phyloP scores from a whole-genome alignment of 2,113 vertebrate species.

The Heterochromis multidens region DNA sequence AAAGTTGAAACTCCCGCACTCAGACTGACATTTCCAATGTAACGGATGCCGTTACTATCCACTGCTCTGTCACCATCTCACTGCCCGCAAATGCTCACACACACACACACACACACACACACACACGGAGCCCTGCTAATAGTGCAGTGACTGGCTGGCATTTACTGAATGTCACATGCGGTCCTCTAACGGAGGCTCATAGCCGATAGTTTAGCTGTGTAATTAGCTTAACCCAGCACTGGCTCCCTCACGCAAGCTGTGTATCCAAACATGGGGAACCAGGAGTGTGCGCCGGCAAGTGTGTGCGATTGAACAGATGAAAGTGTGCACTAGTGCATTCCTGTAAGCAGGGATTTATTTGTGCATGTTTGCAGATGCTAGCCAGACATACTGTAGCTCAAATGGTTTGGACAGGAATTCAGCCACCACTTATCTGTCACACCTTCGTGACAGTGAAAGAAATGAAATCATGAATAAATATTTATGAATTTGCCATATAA shows the following conservation, averaged over 20 bases:
- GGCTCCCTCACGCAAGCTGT: constrained; percentile 38
- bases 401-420: not conserved
- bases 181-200: constrained; percentile 58
- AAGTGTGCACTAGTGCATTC: not conserved
- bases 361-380: not conserved
- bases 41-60: constrained; percentile 49
- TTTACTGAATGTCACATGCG: constrained; percentile 75
- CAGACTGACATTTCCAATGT: constrained; percentile 62
- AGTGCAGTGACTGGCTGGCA: constrained; percentile 66
- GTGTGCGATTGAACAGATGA: not conserved
- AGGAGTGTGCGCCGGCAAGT: not conserved
- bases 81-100: not conserved
- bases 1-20: constrained; percentile 32
- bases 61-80: constrained; percentile 26
- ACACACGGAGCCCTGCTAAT: constrained; percentile 41
- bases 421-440: constrained; percentile 20
- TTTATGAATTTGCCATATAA: not conserved
- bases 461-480: not conserved
- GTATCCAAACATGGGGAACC: constrained; percentile 27
- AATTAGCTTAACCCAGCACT: constrained; percentile 65
- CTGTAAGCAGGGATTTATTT: not conserved
- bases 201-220: constrained; percentile 67
- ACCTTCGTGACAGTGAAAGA: constrained; percentile 8
- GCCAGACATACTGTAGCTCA: not conserved
- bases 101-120: not conserved